phyloP scores from a whole-genome alignment of 2,888 invertebrate species.

The Iselma pallidipennis region DNA sequence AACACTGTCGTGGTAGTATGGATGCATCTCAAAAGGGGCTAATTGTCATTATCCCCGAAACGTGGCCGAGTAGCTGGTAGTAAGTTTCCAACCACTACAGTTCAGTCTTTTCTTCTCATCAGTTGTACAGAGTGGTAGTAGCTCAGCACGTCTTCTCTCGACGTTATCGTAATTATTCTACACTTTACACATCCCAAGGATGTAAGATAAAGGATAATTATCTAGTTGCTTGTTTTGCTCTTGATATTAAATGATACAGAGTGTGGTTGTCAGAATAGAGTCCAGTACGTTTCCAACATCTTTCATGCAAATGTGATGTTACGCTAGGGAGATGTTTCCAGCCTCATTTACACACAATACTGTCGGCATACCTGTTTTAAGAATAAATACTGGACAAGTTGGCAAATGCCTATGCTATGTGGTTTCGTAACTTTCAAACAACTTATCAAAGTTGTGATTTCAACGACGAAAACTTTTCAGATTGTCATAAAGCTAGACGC shows the following conservation, averaged over 20 bases:
- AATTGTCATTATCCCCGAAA: slow-evolving; percentile 14
- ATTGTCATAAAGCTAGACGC: not conserved
- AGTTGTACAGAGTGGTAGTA: no score
- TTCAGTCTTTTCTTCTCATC: no score
- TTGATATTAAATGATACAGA: slow-evolving; percentile 15
- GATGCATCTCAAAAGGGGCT: not conserved
- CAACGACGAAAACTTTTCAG: not conserved
- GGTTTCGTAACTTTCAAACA: not conserved
- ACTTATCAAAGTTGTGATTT: not conserved
- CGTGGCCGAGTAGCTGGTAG: slow-evolving; percentile 26
- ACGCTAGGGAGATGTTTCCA: no score
- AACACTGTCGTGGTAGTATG: not conserved
- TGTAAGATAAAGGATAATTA: slow-evolving; percentile 33
- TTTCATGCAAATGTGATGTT: no score
- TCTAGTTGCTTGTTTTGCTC: slow-evolving; percentile 30
- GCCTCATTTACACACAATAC: no score
- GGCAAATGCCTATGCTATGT: no score
- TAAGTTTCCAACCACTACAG: slow-evolving; percentile 6
- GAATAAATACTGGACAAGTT: not conserved
- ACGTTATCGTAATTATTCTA: slow-evolving; percentile 34
- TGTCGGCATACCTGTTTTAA: not conserved
- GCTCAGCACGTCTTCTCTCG: slow-evolving; percentile 27
- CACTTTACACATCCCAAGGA: slow-evolving; percentile 28
- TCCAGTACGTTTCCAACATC: not conserved
- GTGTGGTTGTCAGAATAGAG: slow-evolving; percentile 14